A percentile compares a stretch with the other conserved stretches of the same genome.
These are phyloP conservation scores for Lemur catta DNA, from an alignment of 2,797 vertebrate species.

Conservation along the genomic window DNA sequence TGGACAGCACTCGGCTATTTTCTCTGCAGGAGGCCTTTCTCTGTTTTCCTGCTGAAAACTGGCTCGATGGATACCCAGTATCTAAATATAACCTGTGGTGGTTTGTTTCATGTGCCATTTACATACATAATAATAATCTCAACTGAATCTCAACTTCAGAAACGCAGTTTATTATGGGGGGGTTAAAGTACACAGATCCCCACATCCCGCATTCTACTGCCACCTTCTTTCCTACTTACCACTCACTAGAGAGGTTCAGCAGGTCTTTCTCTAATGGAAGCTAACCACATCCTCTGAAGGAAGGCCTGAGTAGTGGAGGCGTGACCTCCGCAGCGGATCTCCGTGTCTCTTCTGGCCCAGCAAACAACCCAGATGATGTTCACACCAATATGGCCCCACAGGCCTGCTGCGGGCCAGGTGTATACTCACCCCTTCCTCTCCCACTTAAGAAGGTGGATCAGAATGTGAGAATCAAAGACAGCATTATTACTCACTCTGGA, in stretches of 20 bases:
- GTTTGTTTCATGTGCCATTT: neutral
- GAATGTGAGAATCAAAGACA: neutral
- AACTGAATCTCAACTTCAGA: neutral
- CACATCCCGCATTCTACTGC: neutral
- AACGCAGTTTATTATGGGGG: neutral
- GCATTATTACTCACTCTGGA: neutral
- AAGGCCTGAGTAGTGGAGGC: neutral
- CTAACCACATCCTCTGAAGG: neutral
- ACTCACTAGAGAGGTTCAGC: neutral
- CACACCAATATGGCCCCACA: neutral
- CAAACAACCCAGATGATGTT: neutral
- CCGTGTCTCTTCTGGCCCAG: neutral
- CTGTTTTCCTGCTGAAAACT: conserved; percentile 61
- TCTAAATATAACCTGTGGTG: neutral
- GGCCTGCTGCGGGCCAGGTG: neutral
- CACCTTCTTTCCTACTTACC: neutral
- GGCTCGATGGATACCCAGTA: neutral
- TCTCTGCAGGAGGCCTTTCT: conserved; percentile 48
- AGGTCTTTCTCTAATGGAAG: neutral
- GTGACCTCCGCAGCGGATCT: neutral
- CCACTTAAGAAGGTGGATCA: neutral
- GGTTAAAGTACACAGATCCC: neutral
- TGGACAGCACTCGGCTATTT: accelerated
- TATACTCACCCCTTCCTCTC: neutral
- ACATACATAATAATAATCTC: neutral